These are phyloP conservation scores for Strix occidentalis DNA, from an alignment of 2,797 vertebrate species.

Conservation along the genomic window DNA sequence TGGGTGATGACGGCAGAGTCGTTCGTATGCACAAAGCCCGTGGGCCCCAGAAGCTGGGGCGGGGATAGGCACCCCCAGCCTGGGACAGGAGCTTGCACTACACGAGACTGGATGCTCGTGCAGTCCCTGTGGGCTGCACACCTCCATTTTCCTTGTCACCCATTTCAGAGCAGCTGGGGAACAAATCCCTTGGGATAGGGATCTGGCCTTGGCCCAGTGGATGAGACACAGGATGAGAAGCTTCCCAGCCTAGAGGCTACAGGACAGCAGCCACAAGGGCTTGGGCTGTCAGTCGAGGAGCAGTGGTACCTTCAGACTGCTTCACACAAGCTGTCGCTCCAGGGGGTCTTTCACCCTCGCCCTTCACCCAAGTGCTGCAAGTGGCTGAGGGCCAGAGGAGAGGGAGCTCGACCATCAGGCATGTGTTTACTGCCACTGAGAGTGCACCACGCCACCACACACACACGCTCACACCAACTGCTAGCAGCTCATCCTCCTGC, in stretches of 20 bases:
- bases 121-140: accelerated
- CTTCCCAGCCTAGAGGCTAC: neutral
- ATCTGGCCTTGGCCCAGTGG: accelerated
- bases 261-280: accelerated
- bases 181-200: neutral
- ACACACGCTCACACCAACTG: neutral
- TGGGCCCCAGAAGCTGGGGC: neutral
- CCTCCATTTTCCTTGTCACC: neutral
- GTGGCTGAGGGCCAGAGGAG: neutral
- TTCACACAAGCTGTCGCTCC: neutral
- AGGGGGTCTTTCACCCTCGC: neutral
- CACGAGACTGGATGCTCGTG: neutral
- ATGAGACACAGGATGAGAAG: neutral
- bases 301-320: neutral
- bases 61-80: neutral
- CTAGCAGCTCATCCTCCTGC: slow-evolving; percentile 2
- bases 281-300: neutral
- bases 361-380: neutral
- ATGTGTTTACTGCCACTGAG: neutral
- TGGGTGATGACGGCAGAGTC: neutral
- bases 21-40: accelerated
- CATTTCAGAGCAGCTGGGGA: neutral
- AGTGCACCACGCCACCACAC: neutral
- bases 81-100: accelerated
- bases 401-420: neutral